Base-by-base conservation (phyloP, 2,113 vertebrate species). In the Phycodurus eques region DNA sequence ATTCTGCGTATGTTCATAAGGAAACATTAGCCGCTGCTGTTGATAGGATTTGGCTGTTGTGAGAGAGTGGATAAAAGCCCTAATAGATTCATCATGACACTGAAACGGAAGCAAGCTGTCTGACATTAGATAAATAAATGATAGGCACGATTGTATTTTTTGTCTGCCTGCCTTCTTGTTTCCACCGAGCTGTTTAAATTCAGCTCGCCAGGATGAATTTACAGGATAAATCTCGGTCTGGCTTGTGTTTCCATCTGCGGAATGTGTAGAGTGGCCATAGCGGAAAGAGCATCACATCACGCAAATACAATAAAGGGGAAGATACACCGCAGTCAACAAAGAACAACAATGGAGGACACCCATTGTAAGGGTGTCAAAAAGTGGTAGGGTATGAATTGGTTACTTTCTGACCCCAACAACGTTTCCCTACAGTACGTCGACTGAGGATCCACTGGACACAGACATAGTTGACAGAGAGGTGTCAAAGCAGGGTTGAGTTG, bases 1-100 rank as follows among this genome's bases (percentile, higher is more conserved):
- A 76, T 80, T 86, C 64, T 80, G 87, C 79, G 74, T 89, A 78
- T 92, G 90, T 91, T 89, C 68, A 46, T 54, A 84, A 80, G 83
- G 89, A 89, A 91, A 93, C 64, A 76, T 81, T 79, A 90, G 88
- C 85, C 75, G 81, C 70, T 35, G 56, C 75, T 11, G 72, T 69
- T 85, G 82, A 87, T 86, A 78, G 74, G 64, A 67, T 88, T 87
- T 77, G 44, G 69, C 76, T 76, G 74, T 82, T 76, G 65, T 64
- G 47, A 81, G 76, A 64, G 65, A 15, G 65, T 69, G 67, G 80
- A 91, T 80, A 71, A 87, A 91, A 84, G 82, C 80, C 72, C 66
- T 69, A 75, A 81, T 42, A 79, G 81, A 92, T 90, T 87, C 15
- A 33, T 69, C 62, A 43, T 74, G 89, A 91, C 87, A 87, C 64